These are phyloP conservation scores for Synanthedon andrenaeformis DNA, from an alignment of 2,888 invertebrate genomes.

Conservation along the genomic window DNA sequence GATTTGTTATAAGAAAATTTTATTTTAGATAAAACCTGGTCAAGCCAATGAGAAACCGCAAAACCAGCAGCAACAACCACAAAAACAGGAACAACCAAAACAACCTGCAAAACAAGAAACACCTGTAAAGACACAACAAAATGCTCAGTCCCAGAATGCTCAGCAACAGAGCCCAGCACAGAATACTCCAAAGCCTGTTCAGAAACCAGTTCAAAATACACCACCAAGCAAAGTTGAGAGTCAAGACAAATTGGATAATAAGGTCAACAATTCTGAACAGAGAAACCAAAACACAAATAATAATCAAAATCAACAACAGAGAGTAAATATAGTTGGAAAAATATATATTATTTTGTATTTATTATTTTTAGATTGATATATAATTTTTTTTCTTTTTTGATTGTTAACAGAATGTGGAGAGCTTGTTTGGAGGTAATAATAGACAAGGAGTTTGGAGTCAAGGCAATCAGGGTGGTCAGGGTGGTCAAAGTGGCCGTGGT, in stretches of 20 bases:
- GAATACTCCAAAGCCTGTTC: slow-evolving; percentile 5
- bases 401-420: neutral
- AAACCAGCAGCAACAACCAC: slow-evolving; percentile 10
- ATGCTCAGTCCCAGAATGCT: slow-evolving; percentile 8
- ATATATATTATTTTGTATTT: neutral
- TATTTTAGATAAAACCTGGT: too few species aligned
- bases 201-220: slow-evolving; percentile 4
- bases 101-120: slow-evolving; percentile 12
- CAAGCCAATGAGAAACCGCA: slow-evolving; percentile 3
- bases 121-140: slow-evolving; percentile 12
- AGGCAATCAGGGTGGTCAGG: slow-evolving; percentile 17
- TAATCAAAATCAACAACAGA: slow-evolving; percentile 29
- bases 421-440: neutral
- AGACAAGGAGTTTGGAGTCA: slow-evolving; percentile 5
- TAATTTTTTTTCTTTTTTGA: neutral
- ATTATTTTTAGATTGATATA: neutral
- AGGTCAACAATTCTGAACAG: slow-evolving; percentile 27
- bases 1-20: too few species aligned
- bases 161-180: slow-evolving; percentile 13
- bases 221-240: slow-evolving; percentile 17
- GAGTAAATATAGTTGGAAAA: slow-evolving; percentile 12
- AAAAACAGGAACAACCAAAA: slow-evolving; percentile 3
- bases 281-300: slow-evolving; percentile 21
- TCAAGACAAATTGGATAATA: slow-evolving; percentile 21
- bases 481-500: slow-evolving; percentile 31